Evolutionary conservation across 2,888 invertebrate species (phyloP).

Genomic region (Calliopum simillimum): DNA sequence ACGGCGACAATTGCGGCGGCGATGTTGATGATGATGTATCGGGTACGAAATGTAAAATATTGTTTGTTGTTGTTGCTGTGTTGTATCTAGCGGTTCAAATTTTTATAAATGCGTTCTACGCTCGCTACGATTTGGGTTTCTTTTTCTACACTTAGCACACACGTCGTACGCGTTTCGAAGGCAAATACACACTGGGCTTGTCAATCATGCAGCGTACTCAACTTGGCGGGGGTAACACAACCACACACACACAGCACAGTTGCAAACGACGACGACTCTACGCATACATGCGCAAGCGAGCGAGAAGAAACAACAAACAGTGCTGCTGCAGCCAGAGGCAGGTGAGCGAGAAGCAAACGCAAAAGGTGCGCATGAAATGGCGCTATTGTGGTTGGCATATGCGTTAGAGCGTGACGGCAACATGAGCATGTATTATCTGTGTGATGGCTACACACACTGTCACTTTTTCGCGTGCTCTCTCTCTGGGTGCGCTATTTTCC

Average conservation of each 20-base stretch:
- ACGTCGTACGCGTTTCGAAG: slow-evolving; percentile 69
- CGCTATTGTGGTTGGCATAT: not conserved
- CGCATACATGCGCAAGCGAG: slow-evolving; percentile 29
- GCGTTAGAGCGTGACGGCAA: slow-evolving; percentile 14
- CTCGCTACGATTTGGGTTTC: slow-evolving; percentile 44
- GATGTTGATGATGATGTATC: slow-evolving; percentile 36
- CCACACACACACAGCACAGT: slow-evolving; percentile 44
- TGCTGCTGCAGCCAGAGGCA: slow-evolving; percentile 8
- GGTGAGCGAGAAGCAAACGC: slow-evolving; percentile 9
- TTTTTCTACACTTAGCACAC: slow-evolving; percentile 59
- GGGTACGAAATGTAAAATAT: slow-evolving; percentile 42
- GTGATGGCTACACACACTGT: not conserved
- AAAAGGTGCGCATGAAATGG: not conserved
- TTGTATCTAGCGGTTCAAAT: slow-evolving; percentile 34
- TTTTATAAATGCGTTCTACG: slow-evolving; percentile 44
- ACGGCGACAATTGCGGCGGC: slow-evolving; percentile 36
- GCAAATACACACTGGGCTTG: slow-evolving; percentile 69
- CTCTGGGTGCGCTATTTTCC: not conserved
- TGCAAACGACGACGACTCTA: slow-evolving; percentile 33
- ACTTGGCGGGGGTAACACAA: slow-evolving; percentile 60
- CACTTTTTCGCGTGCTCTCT: not conserved
- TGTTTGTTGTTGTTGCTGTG: slow-evolving; percentile 29
- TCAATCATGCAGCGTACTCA: slow-evolving; percentile 64
- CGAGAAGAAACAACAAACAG: slow-evolving; percentile 6
- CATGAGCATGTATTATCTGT: not conserved